These are phyloP conservation scores for Hypanus sabinus DNA, from an alignment of 2,113 vertebrate genomes.

Conservation along the genomic window DNA sequence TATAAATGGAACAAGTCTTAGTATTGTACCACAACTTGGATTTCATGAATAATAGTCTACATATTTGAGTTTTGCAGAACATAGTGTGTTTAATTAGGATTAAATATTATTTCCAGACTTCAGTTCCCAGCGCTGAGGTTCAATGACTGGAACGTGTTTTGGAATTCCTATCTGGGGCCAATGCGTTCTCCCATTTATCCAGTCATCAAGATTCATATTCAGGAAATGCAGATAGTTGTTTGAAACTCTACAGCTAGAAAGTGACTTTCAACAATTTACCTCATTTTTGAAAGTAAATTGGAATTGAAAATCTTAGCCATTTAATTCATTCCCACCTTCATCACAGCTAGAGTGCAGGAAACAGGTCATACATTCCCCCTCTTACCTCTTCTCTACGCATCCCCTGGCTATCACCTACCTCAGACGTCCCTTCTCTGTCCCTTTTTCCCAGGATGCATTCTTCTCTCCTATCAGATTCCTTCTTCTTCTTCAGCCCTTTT, in stretches of 20 bases:
- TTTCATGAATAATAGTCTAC: background rate
- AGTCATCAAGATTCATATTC: background rate
- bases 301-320: background rate
- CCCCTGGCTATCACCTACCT: background rate
- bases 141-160: background rate
- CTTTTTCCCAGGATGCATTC: too few species aligned
- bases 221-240: background rate
- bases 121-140: background rate
- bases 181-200: background rate
- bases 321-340: background rate
- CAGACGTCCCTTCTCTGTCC: too few species aligned
- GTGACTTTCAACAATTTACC: background rate
- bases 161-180: background rate
- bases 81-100: background rate
- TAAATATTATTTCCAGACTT: background rate
- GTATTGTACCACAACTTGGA: background rate
- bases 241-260: background rate
- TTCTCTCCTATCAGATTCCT: too few species aligned
- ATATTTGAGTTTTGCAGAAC: background rate
- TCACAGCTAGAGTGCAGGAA: background rate
- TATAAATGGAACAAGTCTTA: background rate
- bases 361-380: background rate
- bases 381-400: too few species aligned
- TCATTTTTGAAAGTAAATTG: background rate
- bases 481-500: too few species aligned